Evolutionary conservation across 2,113 vertebrate species (phyloP).

Genomic region (Scatophagus argus): DNA sequence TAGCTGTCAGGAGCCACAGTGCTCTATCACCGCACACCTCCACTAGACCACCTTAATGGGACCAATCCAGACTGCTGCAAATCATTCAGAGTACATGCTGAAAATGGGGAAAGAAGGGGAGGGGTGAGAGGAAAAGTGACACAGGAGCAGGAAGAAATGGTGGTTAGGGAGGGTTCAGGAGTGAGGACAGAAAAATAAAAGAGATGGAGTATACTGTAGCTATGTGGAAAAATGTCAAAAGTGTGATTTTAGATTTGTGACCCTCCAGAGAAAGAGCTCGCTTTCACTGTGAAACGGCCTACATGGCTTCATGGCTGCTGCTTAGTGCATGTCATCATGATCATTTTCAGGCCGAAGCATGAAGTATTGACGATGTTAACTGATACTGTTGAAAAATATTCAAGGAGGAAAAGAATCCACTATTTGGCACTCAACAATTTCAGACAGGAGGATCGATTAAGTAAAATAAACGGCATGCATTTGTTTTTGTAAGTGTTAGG

Average conservation of each 20-base stretch:
- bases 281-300: conserved; percentile 27
- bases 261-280: not conserved
- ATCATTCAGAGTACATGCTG: conserved; percentile 71
- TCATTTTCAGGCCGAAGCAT: conserved; percentile 36
- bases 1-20: conserved; percentile 62
- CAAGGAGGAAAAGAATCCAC: conserved; percentile 3
- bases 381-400: not conserved
- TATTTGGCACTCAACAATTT: not conserved
- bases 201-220: not conserved
- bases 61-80: conserved; percentile 78
- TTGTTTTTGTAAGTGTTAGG: too few relatives aligned
- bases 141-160: conserved; percentile 35
- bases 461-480: not conserved
- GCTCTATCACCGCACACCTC: conserved; percentile 78
- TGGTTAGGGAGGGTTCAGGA: conserved; percentile 20
- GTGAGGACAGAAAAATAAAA: conserved; percentile 23
- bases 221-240: conserved; percentile 8
- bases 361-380: conserved; percentile 2
- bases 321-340: conserved; percentile 30
- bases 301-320: conserved; percentile 50
- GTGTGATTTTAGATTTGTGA: conserved; percentile 46
- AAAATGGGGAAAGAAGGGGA: conserved; percentile 28
- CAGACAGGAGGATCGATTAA: not conserved
- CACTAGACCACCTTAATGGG: conserved; percentile 77
- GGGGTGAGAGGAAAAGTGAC: conserved; percentile 25